Conservation (phyloP, 1,140 invertebrate genomes). For the Drosophila nebulosa region DNA sequence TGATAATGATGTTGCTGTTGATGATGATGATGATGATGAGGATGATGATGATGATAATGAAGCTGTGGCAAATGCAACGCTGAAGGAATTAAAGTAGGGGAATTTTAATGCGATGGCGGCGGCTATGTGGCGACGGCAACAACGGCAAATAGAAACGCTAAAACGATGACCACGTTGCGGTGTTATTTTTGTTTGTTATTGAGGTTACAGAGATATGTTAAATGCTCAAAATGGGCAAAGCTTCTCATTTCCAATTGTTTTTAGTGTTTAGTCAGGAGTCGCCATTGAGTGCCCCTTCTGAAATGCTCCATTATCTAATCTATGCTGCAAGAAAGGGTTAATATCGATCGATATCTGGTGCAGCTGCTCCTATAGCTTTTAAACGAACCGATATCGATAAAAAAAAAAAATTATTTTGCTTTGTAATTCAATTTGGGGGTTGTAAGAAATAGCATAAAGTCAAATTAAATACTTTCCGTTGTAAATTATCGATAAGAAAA, state of each 20-base stretch:
- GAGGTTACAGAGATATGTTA: conserved; percentile 67
- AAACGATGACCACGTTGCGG: conserved; percentile 50
- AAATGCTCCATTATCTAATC: too few species aligned
- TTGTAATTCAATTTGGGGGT: too few species aligned
- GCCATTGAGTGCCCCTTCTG: too few species aligned
- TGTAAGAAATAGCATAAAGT: too few species aligned
- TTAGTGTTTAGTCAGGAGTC: neutral
- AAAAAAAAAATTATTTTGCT: too few species aligned
- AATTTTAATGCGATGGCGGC: conserved; percentile 45
- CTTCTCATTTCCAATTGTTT: neutral
- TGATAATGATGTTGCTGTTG: conserved; percentile 18
- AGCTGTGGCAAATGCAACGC: conserved; percentile 30
- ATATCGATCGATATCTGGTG: too few species aligned
- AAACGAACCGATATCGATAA: too few species aligned
- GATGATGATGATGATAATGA: conserved; percentile 29
- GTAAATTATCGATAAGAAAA: too few species aligned
- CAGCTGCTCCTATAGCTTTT: too few species aligned
- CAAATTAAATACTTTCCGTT: too few species aligned
- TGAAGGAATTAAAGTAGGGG: conserved; percentile 21
- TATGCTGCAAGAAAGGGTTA: too few species aligned
- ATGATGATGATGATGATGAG: conserved; percentile 7
- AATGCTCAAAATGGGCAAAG: conserved; percentile 20
- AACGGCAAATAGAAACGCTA: neutral
- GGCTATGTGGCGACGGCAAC: conserved; percentile 49
- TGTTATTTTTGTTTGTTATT: conserved; percentile 40